Evolutionary conservation across 2,113 vertebrate species (phyloP).

Genomic region (Antechinus flavipes): DNA sequence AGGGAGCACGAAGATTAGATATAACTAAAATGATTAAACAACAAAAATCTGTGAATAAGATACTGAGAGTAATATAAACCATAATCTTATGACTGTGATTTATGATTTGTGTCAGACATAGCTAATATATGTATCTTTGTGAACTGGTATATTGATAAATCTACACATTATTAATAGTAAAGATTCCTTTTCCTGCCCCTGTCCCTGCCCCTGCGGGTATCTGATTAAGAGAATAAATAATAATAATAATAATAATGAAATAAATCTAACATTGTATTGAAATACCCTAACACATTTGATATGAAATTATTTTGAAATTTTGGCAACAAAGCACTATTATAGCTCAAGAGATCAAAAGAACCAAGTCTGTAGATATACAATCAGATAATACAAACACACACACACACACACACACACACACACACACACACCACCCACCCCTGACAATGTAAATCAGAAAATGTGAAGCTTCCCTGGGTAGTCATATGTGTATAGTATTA

Average conservation of each 20-base stretch:
- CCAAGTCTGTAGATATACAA: background rate
- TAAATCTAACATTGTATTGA: background rate
- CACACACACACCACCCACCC: too few relatives aligned
- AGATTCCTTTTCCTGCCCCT: background rate
- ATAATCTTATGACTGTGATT: background rate
- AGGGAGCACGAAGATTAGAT: background rate
- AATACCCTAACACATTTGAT: background rate
- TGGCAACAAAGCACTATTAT: background rate
- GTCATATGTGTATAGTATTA: background rate
- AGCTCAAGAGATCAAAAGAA: background rate
- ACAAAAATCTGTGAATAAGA: background rate
- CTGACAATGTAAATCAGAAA: background rate
- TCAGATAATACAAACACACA: too few relatives aligned
- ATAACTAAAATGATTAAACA: background rate
- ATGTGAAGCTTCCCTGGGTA: background rate
- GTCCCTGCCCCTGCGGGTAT: background rate
- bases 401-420: too few relatives aligned
- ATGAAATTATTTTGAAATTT: background rate
- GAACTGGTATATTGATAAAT: background rate
- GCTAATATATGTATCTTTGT: background rate
- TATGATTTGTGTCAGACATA: background rate
- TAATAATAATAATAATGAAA: background rate
- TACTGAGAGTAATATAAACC: background rate
- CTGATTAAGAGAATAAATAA: background rate
- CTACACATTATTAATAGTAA: background rate